Evolutionary conservation across 2,113 vertebrate genomes (phyloP).

Genomic region (Malurus cyaneus): DNA sequence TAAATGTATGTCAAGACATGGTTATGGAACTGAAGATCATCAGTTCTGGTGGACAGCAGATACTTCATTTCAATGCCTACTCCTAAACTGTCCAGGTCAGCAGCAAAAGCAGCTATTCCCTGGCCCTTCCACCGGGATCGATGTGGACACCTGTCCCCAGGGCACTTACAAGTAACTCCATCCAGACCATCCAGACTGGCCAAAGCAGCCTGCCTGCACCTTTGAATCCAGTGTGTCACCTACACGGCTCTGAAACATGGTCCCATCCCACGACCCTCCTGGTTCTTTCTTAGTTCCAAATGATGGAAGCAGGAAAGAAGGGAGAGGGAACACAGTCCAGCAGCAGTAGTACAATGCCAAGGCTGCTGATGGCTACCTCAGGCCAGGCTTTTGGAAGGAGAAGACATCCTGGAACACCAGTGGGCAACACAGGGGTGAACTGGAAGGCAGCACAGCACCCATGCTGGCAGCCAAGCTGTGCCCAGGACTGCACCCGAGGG

Average conservation of each 20-base stretch:
- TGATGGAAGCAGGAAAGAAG: accelerated
- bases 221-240: neutral
- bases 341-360: accelerated
- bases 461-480: accelerated
- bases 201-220: neutral
- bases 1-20: accelerated
- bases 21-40: neutral
- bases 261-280: accelerated
- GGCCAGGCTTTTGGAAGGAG: neutral
- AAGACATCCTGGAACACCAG: neutral
- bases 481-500: accelerated
- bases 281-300: neutral
- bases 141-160: neutral
- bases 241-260: neutral
- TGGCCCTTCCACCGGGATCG: neutral
- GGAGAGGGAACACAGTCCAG: neutral
- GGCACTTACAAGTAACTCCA: neutral
- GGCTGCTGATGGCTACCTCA: accelerated
- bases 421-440: accelerated
- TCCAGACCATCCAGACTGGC: neutral
- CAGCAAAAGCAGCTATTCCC: neutral
- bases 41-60: neutral
- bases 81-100: neutral
- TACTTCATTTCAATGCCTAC: neutral
- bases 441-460: neutral